Percentiles rank a stretch among this genome's conserved stretches.
Conservation (phyloP, 1,140 invertebrate species). For the Bombus cullumanus region DNA sequence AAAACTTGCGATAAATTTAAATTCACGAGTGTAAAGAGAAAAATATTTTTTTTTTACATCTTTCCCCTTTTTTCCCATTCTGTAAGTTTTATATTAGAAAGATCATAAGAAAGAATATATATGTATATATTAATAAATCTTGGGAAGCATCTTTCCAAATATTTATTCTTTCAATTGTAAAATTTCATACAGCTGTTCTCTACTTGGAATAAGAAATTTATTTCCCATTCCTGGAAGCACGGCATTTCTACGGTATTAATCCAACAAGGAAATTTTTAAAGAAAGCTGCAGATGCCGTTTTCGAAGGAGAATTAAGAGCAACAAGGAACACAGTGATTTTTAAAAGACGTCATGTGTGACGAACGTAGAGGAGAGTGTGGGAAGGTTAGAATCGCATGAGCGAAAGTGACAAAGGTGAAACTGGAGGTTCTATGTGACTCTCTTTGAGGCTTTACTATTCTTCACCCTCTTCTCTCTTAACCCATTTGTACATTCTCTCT, state of each 20-base stretch:
- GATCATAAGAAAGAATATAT: no score
- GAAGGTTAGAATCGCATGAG: no score
- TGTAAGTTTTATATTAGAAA: no score
- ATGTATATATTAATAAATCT: no score
- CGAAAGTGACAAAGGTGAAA: slow-evolving; percentile 28
- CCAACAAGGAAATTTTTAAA: slow-evolving; percentile 15
- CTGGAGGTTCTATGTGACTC: slow-evolving; percentile 24
- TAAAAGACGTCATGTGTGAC: slow-evolving; percentile 18
- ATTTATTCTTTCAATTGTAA: no score
- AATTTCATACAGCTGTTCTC: background rate
- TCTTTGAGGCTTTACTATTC: slow-evolving; percentile 41
- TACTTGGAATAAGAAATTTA: background rate
- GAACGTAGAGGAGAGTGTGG: background rate
- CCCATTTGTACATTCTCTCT: background rate
- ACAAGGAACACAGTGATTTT: slow-evolving; percentile 15
- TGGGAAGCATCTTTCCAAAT: no score
- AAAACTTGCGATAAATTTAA: no score
- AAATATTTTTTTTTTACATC: no score
- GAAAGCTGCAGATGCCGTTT: slow-evolving; percentile 16
- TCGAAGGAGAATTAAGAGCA: slow-evolving; percentile 47
- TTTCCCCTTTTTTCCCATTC: no score
- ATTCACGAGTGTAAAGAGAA: no score
- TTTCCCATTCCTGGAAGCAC: background rate
- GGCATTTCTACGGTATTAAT: no score
- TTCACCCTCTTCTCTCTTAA: background rate